phyloP scores from a whole-genome alignment of 2,888 invertebrate genomes.

The Drosophila maculinotata region DNA sequence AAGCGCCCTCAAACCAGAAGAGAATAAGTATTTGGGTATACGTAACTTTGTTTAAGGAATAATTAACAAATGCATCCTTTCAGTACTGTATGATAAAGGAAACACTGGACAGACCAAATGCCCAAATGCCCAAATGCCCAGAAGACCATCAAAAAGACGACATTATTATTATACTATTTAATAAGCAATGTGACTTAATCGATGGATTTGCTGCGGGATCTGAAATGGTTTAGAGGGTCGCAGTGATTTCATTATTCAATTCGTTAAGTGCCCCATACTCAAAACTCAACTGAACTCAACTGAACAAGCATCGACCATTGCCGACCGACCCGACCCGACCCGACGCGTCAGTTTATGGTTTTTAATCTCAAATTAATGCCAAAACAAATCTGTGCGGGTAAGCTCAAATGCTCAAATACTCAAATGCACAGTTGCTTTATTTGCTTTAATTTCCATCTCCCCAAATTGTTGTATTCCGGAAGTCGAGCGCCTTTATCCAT shows the following conservation, averaged over 20 bases:
- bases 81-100: too few relatives aligned
- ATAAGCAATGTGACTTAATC: background rate
- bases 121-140: too few relatives aligned
- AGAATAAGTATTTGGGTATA: too few relatives aligned
- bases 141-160: too few relatives aligned
- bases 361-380: conserved; percentile 70
- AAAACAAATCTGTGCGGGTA: conserved; percentile 72
- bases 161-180: too few relatives aligned
- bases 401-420: too few relatives aligned
- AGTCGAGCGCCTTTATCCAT: conserved; percentile 51
- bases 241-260: conserved; percentile 34
- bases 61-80: too few relatives aligned
- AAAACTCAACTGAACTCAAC: too few relatives aligned
- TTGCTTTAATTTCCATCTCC: conserved; percentile 44
- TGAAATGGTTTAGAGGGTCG: conserved; percentile 4
- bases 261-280: conserved; percentile 48
- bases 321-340: too few relatives aligned
- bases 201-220: conserved; percentile 19
- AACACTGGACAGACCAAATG: too few relatives aligned
- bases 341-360: conserved; percentile 46
- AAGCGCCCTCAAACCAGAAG: too few relatives aligned
- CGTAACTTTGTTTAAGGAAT: too few relatives aligned
- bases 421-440: conserved; percentile 46
- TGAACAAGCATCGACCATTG: conserved; percentile 30
- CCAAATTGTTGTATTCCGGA: conserved; percentile 39